Evolutionary conservation across 1,140 invertebrate species (phyloP).

Genomic region (Bombus turneri): DNA sequence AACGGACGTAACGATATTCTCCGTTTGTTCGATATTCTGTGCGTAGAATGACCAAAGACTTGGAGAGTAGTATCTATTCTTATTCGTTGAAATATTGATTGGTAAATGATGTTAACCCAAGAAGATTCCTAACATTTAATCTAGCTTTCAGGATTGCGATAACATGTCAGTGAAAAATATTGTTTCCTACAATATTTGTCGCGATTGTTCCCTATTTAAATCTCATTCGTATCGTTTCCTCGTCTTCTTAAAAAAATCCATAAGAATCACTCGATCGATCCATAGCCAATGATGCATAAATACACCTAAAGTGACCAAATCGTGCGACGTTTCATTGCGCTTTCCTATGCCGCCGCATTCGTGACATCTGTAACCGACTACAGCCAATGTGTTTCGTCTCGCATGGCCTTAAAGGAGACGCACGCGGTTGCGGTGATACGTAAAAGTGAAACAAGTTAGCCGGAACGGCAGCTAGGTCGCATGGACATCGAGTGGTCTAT

Average conservation of each 20-base stretch:
- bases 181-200: too few species aligned
- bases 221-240: too few species aligned
- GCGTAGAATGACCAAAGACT: neutral
- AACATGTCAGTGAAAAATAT: too few species aligned
- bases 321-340: neutral
- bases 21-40: neutral
- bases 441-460: conserved; percentile 42
- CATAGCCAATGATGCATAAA: neutral
- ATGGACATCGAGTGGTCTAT: conserved; percentile 27
- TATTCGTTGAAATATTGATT: too few species aligned
- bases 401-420: neutral
- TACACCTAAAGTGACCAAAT: neutral
- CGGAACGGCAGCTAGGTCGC: conserved; percentile 4
- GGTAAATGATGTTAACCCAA: too few species aligned
- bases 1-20: too few species aligned
- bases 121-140: too few species aligned
- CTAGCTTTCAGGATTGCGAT: too few species aligned
- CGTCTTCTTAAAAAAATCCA: too few species aligned
- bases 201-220: too few species aligned
- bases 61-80: too few species aligned
- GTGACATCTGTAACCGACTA: neutral
- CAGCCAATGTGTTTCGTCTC: too few species aligned
- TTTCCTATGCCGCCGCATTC: neutral
- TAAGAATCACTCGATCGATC: neutral
- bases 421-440: conserved; percentile 13